phyloP scores from a whole-genome alignment of 2,797 vertebrate genomes.

The Pantherophis vulpinus region DNA sequence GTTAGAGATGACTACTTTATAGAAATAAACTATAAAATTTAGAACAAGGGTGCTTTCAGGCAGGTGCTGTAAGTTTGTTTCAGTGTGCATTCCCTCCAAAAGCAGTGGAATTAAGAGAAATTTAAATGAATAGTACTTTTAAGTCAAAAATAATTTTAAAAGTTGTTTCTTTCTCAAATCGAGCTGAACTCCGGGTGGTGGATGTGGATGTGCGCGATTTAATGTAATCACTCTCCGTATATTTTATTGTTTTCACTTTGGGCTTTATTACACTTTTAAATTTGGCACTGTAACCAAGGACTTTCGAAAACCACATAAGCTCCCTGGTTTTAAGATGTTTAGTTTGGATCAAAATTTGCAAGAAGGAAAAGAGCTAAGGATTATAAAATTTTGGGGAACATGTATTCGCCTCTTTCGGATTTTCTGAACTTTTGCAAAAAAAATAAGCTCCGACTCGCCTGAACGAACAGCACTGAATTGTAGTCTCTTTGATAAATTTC shows the following conservation, averaged over 20 bases:
- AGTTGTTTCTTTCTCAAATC: background rate
- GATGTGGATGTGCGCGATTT: background rate
- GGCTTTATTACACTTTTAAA: background rate
- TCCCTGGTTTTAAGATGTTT: background rate
- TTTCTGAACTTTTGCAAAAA: background rate
- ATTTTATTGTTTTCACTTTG: background rate
- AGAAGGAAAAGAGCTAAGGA: background rate
- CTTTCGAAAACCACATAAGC: background rate
- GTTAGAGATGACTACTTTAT: background rate
- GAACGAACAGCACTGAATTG: background rate
- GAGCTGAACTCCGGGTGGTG: background rate
- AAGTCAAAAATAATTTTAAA: background rate
- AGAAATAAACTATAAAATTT: background rate
- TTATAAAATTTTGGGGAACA: background rate
- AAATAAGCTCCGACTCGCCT: background rate
- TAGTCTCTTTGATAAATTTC: background rate
- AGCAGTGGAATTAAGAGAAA: background rate
- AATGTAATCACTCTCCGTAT: background rate
- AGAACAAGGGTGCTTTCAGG: background rate
- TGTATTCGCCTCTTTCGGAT: background rate
- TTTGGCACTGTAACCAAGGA: background rate
- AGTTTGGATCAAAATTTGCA: background rate
- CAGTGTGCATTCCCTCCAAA: background rate
- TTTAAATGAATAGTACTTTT: background rate
- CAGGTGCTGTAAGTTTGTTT: background rate